Percentiles rank a stretch among this genome's conserved stretches.
Conservation (phyloP, 1,140 invertebrate species). For the Eriosoma lanigerum region DNA sequence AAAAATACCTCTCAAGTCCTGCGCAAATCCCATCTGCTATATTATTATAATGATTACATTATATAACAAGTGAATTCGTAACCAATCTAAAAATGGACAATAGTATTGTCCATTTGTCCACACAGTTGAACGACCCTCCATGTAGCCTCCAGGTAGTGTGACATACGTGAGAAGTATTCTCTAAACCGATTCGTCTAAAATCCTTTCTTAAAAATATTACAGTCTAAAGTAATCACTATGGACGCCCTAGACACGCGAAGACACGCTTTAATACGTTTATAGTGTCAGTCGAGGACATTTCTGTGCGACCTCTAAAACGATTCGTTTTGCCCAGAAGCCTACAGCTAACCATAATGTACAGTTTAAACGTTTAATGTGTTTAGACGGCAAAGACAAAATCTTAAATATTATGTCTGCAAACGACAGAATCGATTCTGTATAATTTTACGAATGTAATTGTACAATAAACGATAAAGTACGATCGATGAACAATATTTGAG, state of each 20-base stretch:
- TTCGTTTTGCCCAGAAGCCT: conserved; percentile 31
- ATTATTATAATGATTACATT: conserved; percentile 57
- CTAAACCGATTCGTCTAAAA: neutral
- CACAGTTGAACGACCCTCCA: conserved; percentile 40
- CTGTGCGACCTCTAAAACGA: conserved; percentile 19
- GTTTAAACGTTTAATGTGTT: no score
- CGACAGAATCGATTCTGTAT: no score
- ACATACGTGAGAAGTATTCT: conserved; percentile 40
- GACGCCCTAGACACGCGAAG: conserved; percentile 20
- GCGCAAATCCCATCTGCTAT: neutral
- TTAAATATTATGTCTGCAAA: neutral
- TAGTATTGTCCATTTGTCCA: conserved; percentile 31
- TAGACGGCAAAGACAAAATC: neutral
- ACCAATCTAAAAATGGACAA: neutral
- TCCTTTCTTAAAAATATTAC: neutral
- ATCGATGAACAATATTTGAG: no score
- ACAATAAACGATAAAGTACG: no score
- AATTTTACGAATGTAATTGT: no score
- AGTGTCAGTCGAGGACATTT: conserved; percentile 29
- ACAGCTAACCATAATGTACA: neutral
- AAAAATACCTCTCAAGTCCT: conserved; percentile 6
- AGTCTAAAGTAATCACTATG: neutral
- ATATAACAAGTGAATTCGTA: conserved; percentile 57
- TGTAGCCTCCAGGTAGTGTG: neutral
- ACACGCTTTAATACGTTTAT: conserved; percentile 38